Evolutionary conservation across 1,140 invertebrate species (phyloP), one percentile per base, ranked within the genome.

Genomic region (Holcopasites calliopsidis): DNA sequence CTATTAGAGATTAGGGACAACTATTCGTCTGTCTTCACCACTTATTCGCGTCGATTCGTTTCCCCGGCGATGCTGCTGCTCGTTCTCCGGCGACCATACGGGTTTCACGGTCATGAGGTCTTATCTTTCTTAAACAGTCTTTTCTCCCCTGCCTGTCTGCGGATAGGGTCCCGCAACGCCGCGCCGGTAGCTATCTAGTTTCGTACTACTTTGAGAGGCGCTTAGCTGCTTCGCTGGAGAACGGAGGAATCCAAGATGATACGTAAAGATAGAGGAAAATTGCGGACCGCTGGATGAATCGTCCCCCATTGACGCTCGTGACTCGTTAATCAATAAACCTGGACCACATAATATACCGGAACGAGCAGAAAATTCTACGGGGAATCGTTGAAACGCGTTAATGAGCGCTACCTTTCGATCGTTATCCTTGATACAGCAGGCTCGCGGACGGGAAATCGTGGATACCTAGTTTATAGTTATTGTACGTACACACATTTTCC

Each of bases 101-200:
- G 71, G 71, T 74, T 74, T 74, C 71, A 74, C 71, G 71, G 71
- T 74, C 71, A 74, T 38, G 49, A 49, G 78, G 62, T 69, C 78
- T 81, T 81, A 80, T 81, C 79, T 80, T 33, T 60, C 65, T 76
- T 78, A 74, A 83, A 83, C 61, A 33, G 21, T 55, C 62, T 62
- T 74, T 60, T 65, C 78, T 61, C 71, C 66, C 47, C 44, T 49
- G 44, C 52, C 38, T 52, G 69, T 71, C n/a, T n/a, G n/a, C n/a
- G 18, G 28, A 73, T 64, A 47, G 64, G 40, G 10, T n/a, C 65
- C 62, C 68, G 38, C 54, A 35, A 80, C 21, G 73, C 61, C 66
- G 52, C 3, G 49, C 61, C 50, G 79, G 49, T 72, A 80, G 68
- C 73, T 47, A 47, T 47, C n/a, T 80, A 82, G 66, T 82, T 77